These are phyloP conservation scores for Andrena minutula DNA, from an alignment of 2,888 invertebrate species.

Conservation along the genomic window DNA sequence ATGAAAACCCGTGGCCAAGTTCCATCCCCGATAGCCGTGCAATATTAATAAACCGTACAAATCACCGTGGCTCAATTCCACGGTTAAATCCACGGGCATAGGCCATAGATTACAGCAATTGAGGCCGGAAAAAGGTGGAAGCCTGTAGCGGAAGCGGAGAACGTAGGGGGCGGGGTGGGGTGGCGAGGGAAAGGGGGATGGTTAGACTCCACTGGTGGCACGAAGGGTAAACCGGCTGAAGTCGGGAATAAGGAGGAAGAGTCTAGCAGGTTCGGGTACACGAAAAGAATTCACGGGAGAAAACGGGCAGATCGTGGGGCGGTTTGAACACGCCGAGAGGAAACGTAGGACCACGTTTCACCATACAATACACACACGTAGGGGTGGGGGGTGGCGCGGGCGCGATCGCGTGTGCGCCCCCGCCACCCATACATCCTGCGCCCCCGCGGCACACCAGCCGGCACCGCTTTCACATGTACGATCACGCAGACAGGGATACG, in stretches of 20 bases:
- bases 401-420: constrained; percentile 52
- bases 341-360: constrained; percentile 79
- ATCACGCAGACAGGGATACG: constrained; percentile 38
- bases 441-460: constrained; percentile 4
- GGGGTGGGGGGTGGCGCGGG: constrained; percentile 11
- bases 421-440: constrained; percentile 31
- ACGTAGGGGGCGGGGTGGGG: not conserved
- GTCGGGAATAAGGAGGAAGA: constrained; percentile 62
- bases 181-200: not conserved
- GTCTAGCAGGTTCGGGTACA: constrained; percentile 65
- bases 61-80: constrained; percentile 69
- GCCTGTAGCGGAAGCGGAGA: constrained; percentile 26
- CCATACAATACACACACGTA: constrained; percentile 76
- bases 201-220: constrained; percentile 7
- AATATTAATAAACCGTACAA: constrained; percentile 70
- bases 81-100: constrained; percentile 70
- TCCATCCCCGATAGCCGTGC: constrained; percentile 55
- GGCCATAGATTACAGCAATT: constrained; percentile 73
- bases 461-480: constrained; percentile 33
- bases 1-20: constrained; percentile 55
- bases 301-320: constrained; percentile 63
- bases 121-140: constrained; percentile 54
- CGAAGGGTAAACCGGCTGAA: constrained; percentile 32
- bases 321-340: constrained; percentile 65
- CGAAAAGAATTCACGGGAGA: constrained; percentile 75